Percentiles rank a stretch among this genome's conserved stretches.
phyloP scores from a whole-genome alignment of 2,113 vertebrate species.

The Microcebus tavaratra region DNA sequence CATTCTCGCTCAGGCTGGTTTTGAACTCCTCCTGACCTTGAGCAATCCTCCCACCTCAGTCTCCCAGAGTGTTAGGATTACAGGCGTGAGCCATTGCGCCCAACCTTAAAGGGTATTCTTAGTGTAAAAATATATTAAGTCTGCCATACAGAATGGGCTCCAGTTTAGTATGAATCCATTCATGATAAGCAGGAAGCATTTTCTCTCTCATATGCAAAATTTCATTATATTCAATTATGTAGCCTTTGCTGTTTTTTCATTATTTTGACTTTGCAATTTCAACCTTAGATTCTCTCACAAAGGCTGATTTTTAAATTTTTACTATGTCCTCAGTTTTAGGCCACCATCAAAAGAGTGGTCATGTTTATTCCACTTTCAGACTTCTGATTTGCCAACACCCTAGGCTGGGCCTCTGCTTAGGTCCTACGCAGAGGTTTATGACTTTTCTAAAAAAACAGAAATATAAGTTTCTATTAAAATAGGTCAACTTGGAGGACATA shows the following conservation, averaged over 20 bases:
- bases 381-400: background rate
- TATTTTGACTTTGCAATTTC: slow-evolving; percentile 28
- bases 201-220: background rate
- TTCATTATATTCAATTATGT: background rate
- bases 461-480: background rate
- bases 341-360: background rate
- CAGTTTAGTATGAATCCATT: background rate
- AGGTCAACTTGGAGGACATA: background rate
- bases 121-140: background rate
- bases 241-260: slow-evolving; percentile 4
- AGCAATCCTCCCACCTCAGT: too few relatives aligned
- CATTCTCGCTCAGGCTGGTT: too few relatives aligned
- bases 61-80: too few relatives aligned
- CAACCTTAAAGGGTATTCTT: background rate
- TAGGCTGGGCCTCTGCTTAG: background rate
- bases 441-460: slow-evolving; percentile 8
- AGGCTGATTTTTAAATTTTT: slow-evolving; percentile 3
- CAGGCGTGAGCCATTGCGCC: too few relatives aligned
- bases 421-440: background rate
- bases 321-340: background rate
- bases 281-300: background rate
- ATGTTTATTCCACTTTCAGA: background rate
- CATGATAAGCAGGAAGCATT: background rate
- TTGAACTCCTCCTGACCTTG: too few relatives aligned
- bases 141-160: background rate